Evolutionary conservation across 2,113 vertebrate species (phyloP), one percentile per base, ranked within the genome.

Genomic region (Mirza zaza): DNA sequence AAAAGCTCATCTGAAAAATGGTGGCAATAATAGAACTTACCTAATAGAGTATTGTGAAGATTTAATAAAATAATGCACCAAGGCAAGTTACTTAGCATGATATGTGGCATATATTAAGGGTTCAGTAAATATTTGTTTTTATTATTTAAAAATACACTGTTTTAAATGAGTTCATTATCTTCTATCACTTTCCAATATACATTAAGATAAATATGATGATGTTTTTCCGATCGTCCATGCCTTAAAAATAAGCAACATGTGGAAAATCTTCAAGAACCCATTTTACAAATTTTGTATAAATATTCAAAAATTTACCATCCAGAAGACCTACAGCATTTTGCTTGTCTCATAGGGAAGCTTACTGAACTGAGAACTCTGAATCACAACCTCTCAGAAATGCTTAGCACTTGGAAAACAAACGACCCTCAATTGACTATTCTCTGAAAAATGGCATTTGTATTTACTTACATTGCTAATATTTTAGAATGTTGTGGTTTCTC

Each of bases 241-340:
- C 98, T 99, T 97, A 98, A 98, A 96, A 99, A 99, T 52, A 98
- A 99, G 84, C 98, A 98, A 75, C 98, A 98, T 11, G 99, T 99
- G 21, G 99, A 99, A 91, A 99, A 98, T 97, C 98, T 99, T 95
- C 99, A 99, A 98, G 99, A 99, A 97, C 98, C 99, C 84, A 98
- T 99, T 92, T 98, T 99, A 96, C 99, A 99, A 94, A 98, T 99
- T 96, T 98, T 99, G 94, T 99, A 99, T 94, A 99, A 99, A 94
- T 98, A 98, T 87, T 98, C 98, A 3, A 99, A 98, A 96, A 98
- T 98, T 52, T 98, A 97, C 6, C 99, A 99, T 73, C 98, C 98
- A 6, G 98, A 98, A 76, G 99, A 99, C 52, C 98, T 99, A 0
- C 99, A 99, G 86, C 99, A 99, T 73, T 99, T 99, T 77, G 99